Base-by-base conservation (phyloP, 1,140 invertebrate species). In the Vanessa atalanta region DNA sequence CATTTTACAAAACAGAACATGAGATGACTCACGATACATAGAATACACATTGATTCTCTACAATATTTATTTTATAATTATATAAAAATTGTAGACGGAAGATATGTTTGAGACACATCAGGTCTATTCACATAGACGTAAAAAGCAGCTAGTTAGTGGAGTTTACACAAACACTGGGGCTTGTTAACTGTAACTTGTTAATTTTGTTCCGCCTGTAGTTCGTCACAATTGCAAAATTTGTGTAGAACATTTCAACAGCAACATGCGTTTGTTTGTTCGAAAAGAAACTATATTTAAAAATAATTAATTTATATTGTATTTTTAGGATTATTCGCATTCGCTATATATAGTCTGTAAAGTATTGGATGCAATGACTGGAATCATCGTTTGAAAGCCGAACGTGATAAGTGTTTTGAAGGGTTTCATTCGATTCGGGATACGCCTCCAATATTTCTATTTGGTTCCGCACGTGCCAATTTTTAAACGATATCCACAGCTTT, bases 131-230 rank as follows among this genome's bases (percentile, higher is more conserved):
- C 72, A 75, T 77, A 85, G 75, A 85, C 78, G 82, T 86, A 89
- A 90, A 89, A 91, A 91, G 84, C 81, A 87, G 86, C 82, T 91
- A 87, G 89, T 91, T 89, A 90, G 85, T 66, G 79, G 79, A 90
- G 85, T 90, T 89, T 89, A 91, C 86, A 88, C 85, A 85, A 88
- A 89, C 87, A 88, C 75, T 79, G 81, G 70, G 75, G 87, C 85
- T 89, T 88, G 89, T 89, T 91, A 90, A 90, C 88, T 87, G 87
- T 88, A 88, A 90, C 86, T 91, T 88, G 88, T 88, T 91, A 88
- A 91, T 89, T 91, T 88, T 85, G 86, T 86, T 88, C 82, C 66
- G 79, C 80, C 76, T 79, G 78, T 77, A 83, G 83, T 85, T 88
- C 86, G 85, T 90, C 83, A 88, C 83, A 84, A 85, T 83, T 78